A percentile compares a stretch with the other conserved stretches of the same genome.
phyloP scores from a whole-genome alignment of 2,797 vertebrate genomes.

The Lithobates sylvaticus region DNA sequence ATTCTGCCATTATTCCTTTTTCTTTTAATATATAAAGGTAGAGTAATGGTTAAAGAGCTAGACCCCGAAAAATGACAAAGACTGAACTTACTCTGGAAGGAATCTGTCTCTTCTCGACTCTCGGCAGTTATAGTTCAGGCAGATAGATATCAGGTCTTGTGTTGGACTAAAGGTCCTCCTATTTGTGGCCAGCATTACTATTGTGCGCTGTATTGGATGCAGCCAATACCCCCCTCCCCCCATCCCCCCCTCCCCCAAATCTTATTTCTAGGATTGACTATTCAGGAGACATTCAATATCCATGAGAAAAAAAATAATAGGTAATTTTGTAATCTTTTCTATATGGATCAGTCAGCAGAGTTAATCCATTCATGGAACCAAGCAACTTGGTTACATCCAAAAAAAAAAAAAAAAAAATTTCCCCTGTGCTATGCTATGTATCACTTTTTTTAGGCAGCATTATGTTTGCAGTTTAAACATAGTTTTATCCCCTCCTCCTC shows the following conservation, averaged over 20 bases:
- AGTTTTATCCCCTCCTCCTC: slow-evolving; percentile 24
- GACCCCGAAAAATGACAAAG: too few relatives aligned
- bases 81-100: too few relatives aligned
- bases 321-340: slow-evolving; percentile 25
- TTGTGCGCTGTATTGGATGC: neutral
- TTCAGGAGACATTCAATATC: slow-evolving; percentile 4
- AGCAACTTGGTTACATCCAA: slow-evolving; percentile 14
- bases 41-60: too few relatives aligned
- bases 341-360: slow-evolving; percentile 31
- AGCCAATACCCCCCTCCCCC: neutral
- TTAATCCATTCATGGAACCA: slow-evolving; percentile 20
- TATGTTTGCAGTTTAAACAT: slow-evolving; percentile 52
- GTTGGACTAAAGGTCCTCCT: neutral
- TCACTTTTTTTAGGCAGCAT: slow-evolving; percentile 38
- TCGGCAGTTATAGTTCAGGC: too few relatives aligned
- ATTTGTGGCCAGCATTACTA: neutral
- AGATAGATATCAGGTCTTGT: neutral
- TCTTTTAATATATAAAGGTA: too few relatives aligned
- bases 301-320: neutral
- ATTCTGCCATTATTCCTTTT: too few relatives aligned
- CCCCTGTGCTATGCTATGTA: slow-evolving; percentile 15
- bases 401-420: neutral
- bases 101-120: too few relatives aligned
- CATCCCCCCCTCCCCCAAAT: neutral
- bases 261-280: slow-evolving; percentile 1